These are phyloP conservation scores for Ophion costatus DNA, from an alignment of 2,888 invertebrate species.

Conservation along the genomic window DNA sequence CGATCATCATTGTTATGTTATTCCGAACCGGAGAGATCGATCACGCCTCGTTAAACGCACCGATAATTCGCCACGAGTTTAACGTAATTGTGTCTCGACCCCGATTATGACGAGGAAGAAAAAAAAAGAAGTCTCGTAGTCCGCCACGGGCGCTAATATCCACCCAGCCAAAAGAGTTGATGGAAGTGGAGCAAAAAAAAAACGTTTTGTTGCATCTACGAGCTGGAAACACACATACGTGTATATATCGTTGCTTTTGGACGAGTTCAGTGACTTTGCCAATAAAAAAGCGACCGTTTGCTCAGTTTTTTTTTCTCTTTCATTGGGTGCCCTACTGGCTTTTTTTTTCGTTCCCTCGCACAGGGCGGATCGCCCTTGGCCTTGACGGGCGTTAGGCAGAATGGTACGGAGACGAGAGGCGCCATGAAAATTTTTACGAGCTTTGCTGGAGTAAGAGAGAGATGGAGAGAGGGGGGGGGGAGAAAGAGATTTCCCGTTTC, in stretches of 20 bases:
- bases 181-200: constrained; percentile 17
- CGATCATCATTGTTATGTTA: constrained; percentile 64
- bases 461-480: background rate
- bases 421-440: constrained; percentile 58
- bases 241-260: background rate
- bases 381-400: constrained; percentile 35
- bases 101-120: constrained; percentile 33
- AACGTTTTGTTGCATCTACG: constrained; percentile 15
- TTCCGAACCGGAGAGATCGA: constrained; percentile 60
- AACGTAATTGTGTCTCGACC: constrained; percentile 47
- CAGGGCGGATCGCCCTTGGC: constrained; percentile 39
- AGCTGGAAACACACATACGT: constrained; percentile 13
- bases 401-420: constrained; percentile 17
- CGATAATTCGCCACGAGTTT: constrained; percentile 64
- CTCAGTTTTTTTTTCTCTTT: constrained; percentile 24
- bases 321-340: constrained; percentile 26
- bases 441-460: constrained; percentile 26
- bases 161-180: constrained; percentile 39
- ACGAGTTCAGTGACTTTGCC: constrained; percentile 70
- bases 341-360: constrained; percentile 37
- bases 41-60: constrained; percentile 61
- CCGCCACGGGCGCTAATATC: constrained; percentile 43
- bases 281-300: constrained; percentile 45
- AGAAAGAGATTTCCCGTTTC: constrained; percentile 38
- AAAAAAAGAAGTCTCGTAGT: constrained; percentile 24